Percentiles rank a stretch among this genome's conserved stretches.
phyloP scores from a whole-genome alignment of 1,140 invertebrate species.

The Reticulitermes speratus region DNA sequence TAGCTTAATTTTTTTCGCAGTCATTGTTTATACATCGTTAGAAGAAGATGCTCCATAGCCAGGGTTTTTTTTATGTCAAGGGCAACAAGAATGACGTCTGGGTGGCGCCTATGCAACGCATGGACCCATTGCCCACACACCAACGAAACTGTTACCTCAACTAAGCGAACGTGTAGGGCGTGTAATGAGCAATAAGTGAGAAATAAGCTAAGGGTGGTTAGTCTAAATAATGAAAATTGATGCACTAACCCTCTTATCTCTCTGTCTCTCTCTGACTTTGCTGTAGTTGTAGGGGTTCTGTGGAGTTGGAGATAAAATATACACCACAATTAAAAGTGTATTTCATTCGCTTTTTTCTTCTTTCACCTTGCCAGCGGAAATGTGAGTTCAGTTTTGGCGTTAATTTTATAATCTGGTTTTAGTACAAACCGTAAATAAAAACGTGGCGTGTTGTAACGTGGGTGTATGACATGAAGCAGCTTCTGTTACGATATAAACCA shows the following conservation, averaged over 20 bases:
- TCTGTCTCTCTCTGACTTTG: neutral
- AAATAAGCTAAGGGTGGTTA: neutral
- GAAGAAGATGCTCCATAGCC: too few species aligned
- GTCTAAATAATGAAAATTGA: conserved; percentile 1
- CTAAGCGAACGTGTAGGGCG: neutral
- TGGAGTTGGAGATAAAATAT: neutral
- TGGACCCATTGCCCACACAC: too few species aligned
- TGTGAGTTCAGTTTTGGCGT: neutral
- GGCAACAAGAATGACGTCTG: too few species aligned
- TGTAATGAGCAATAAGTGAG: neutral
- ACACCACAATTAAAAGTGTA: neutral
- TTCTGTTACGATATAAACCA: too few species aligned
- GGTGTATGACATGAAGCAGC: too few species aligned
- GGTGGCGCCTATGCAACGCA: too few species aligned
- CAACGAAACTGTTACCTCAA: neutral
- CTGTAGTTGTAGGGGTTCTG: neutral
- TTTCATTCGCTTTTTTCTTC: neutral
- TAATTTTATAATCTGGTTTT: neutral
- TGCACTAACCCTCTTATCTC: neutral
- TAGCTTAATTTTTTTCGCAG: too few species aligned
- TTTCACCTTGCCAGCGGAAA: neutral
- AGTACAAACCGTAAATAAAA: neutral
- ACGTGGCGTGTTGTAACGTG: too few species aligned
- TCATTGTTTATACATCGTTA: too few species aligned
- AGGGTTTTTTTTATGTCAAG: too few species aligned